These are phyloP conservation scores for Poeciliopsis gracilis DNA, from an alignment of 2,797 vertebrate species.

Conservation along the genomic window DNA sequence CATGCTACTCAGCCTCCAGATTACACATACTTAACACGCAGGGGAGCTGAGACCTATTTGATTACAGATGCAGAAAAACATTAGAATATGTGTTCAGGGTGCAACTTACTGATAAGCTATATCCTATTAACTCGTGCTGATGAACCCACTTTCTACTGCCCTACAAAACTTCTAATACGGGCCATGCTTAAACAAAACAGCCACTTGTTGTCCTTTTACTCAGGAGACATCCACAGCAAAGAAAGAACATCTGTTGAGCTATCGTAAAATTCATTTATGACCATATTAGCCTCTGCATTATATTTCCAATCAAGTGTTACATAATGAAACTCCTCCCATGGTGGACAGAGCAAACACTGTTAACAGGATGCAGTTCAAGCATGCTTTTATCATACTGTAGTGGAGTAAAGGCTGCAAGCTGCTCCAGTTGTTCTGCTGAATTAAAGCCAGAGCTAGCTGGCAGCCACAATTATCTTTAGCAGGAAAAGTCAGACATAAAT, in stretches of 20 bases:
- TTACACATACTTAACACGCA: not conserved
- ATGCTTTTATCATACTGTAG: not conserved
- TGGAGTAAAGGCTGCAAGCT: not conserved
- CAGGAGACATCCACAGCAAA: not conserved
- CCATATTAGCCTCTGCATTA: not conserved
- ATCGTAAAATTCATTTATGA: not conserved
- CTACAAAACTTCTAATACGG: not conserved
- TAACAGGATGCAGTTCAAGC: not conserved
- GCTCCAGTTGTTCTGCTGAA: not conserved
- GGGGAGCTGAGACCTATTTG: not conserved
- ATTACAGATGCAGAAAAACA: not conserved
- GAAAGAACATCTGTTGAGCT: not conserved
- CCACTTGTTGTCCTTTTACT: not conserved
- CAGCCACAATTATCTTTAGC: conserved; percentile 51
- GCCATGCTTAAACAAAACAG: not conserved
- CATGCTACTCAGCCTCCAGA: not conserved
- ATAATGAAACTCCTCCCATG: not conserved
- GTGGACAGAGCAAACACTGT: not conserved
- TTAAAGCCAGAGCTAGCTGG: conserved; percentile 21
- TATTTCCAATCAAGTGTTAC: not conserved
- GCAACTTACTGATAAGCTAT: not conserved
- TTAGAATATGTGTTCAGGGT: not conserved
- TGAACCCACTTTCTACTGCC: not conserved
- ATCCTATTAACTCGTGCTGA: not conserved
- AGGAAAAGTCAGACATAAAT: not conserved